These are phyloP conservation scores for Callithrix jacchus DNA, from an alignment of 2,113 vertebrate species.

Conservation along the genomic window DNA sequence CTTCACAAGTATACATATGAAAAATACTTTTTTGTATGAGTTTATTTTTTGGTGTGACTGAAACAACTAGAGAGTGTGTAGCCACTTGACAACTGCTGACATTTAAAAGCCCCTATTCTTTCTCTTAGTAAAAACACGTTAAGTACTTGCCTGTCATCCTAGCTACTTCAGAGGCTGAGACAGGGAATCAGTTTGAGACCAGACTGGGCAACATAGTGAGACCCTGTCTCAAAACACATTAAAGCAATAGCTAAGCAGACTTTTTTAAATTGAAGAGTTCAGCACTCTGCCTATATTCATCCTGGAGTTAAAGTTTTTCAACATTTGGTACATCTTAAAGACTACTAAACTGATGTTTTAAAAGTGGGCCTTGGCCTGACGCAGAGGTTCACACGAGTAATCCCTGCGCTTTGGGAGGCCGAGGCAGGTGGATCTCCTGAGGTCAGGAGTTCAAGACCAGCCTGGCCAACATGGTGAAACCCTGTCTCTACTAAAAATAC, in stretches of 20 bases:
- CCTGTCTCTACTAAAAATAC: too few species aligned
- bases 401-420: too few species aligned
- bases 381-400: too few species aligned
- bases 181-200: background rate
- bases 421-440: too few species aligned
- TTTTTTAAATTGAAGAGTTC: background rate
- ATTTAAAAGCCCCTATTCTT: background rate
- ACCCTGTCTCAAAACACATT: background rate
- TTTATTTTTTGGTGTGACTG: conserved; percentile 14
- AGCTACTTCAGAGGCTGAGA: background rate
- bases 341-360: background rate
- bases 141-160: background rate
- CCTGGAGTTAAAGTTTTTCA: background rate
- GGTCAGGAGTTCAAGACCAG: too few species aligned
- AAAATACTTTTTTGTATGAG: conserved; percentile 11
- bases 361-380: background rate
- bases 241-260: background rate
- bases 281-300: conserved; percentile 22
- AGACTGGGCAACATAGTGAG: background rate
- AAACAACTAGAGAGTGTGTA: background rate
- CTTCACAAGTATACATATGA: background rate
- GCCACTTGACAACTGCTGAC: background rate
- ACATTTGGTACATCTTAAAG: background rate
- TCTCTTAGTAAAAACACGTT: background rate
- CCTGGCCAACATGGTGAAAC: too few species aligned